phyloP scores from a whole-genome alignment of 2,888 invertebrate species.

The Leptodirus hochenwartii region DNA sequence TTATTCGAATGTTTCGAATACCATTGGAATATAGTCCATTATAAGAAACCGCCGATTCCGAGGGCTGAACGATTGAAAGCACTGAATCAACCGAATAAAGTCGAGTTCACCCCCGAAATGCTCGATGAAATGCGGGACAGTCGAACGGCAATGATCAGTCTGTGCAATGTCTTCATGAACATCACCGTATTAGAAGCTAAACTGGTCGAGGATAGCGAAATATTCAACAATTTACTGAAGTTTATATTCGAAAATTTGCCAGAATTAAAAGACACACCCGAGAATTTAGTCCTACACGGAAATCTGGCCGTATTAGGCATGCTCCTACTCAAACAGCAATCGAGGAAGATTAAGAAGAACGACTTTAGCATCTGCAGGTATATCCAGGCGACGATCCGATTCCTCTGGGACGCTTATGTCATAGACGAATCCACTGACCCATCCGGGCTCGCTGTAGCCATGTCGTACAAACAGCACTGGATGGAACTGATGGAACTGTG shows the following conservation, averaged over 20 bases:
- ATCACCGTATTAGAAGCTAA: slow-evolving; percentile 75
- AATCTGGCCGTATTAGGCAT: slow-evolving; percentile 71
- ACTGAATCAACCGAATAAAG: slow-evolving; percentile 55
- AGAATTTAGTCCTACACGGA: slow-evolving; percentile 71
- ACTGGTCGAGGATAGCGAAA: slow-evolving; percentile 55
- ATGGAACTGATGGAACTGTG: slow-evolving; percentile 78
- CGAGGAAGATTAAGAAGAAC: slow-evolving; percentile 67
- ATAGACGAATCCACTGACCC: slow-evolving; percentile 78
- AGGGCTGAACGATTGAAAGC: slow-evolving; percentile 61
- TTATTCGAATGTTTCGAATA: slow-evolving; percentile 62
- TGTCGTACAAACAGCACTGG: slow-evolving; percentile 77
- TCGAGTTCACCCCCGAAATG: slow-evolving; percentile 52
- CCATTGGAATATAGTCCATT: slow-evolving; percentile 76
- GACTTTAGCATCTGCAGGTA: slow-evolving; percentile 80
- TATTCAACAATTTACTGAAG: slow-evolving; percentile 64
- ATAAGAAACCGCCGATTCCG: slow-evolving; percentile 65
- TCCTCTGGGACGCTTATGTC: slow-evolving; percentile 83
- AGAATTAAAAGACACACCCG: slow-evolving; percentile 64
- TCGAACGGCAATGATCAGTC: slow-evolving; percentile 66
- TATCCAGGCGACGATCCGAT: slow-evolving; percentile 75
- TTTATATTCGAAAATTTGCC: slow-evolving; percentile 74
- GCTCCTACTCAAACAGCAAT: slow-evolving; percentile 64
- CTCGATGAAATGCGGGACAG: slow-evolving; percentile 73
- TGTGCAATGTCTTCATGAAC: slow-evolving; percentile 87
- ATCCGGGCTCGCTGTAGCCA: slow-evolving; percentile 62